Base-by-base conservation (phyloP, 2,888 invertebrate genomes). In the Stegophylla sp. region DNA sequence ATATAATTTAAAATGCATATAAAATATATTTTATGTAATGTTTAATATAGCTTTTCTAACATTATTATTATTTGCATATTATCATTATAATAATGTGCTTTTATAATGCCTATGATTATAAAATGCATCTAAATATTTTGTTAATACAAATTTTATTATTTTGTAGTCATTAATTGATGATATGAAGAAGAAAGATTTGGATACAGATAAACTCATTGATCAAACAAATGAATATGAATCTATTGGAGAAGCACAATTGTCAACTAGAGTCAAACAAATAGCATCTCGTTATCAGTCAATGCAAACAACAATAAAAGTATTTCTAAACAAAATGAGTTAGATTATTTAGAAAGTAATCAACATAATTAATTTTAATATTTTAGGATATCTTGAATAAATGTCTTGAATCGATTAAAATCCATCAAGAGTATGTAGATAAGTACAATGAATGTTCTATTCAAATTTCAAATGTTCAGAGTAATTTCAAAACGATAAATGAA, bases 221-320 rank as follows among this genome's bases (percentile, higher is more conserved):
- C 93, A 94, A 84, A 93, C 94, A 34, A 92, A 93, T 64, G 95
- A 96, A 85, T 92, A 91, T 84, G 53, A 82, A 23, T 84, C 86
- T 23, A 94, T 94, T 84, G 94, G 94, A 28, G 96, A 96, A 85
- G 92, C 93, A 0, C 90, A 95, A 85, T 93, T 96, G 82, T 93
- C 95, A 2, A 93, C 94, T 83, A 95, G 93, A 86, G 91, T 95
- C 45, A 95, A 96, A 86, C 96, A 96, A 87, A 92, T 96, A 82
- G 93, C 94, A 1, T 95, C 95, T 7, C 89, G 96, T 82, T 96
- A 95, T 88, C 95, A 96, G 86, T 93, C 95, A 0, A 92, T 96
- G 69, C 94, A 95, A 86, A 91, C 92, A 0, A 95, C 96, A 0
- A 92, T 94, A 1, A 94, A 93, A 87, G 89, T 90, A 85, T 83